Base-by-base conservation (phyloP, 1,140 invertebrate genomes). In the Drosophila funebris region DNA sequence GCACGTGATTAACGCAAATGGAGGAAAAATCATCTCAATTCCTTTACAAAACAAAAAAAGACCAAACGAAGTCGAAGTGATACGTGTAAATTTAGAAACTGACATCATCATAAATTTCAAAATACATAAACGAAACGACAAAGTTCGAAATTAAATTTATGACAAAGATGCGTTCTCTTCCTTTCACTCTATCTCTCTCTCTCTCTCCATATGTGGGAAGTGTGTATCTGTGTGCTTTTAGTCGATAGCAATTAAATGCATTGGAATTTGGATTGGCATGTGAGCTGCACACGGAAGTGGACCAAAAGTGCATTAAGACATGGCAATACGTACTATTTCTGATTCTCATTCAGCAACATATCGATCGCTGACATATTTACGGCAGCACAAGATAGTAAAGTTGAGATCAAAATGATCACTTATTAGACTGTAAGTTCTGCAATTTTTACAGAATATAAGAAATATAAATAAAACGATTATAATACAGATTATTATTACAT, bases 101-200 rank as follows among this genome's bases (percentile, higher is more conserved):
- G 73, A 63, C 74, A 77, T 72, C 69, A 72, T 71, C 58, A 77
- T 77, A 77, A 71, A 76, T 64, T 63, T 58, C 9, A 36, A 73
- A 46, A 57, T 18, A 53, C 22, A 68, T 4, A 53, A 44, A 31
- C 46, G 31, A 36, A 48, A 29, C 62, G 39, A 71, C 73, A 76
- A 76, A 54, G 57, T 76, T 77, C 53, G 39, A 77, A 77, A 71
- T 69, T 64, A 41, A 58, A 77, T 76, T 76, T 76, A 76, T 76
- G 74, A 76, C 50, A 56, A 27, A 44, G 36, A 24, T 24, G 18
- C 14, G 37, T 11, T 24, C 20, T 39, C 22, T 20, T 54, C 7
- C 52, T 5, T 7, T 37, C n/a, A 53, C 9, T 8, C 13, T 41
- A 14, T 33, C n/a, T n/a, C n/a, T n/a, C n/a, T n/a, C n/a, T n/a